Evolutionary conservation across 1,140 invertebrate genomes (phyloP).

Genomic region (Thaumetopoea pityocampa): DNA sequence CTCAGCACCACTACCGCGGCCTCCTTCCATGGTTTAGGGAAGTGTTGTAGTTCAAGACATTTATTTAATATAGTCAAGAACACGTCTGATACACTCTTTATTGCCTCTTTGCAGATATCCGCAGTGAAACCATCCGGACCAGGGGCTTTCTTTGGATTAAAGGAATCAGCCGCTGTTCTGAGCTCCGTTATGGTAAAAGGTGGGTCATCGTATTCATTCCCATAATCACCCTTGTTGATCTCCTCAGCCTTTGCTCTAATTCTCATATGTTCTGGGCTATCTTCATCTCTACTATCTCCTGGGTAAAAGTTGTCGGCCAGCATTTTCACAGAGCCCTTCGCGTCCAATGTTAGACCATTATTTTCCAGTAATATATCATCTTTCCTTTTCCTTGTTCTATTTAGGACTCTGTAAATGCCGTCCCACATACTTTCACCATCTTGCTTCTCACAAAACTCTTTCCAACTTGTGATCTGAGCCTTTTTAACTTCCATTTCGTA

Average conservation of each 20-base stretch:
- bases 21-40: too few species aligned
- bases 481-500: slow-evolving; percentile 7
- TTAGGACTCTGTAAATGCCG: slow-evolving; percentile 14
- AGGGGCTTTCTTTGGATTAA: too few species aligned
- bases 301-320: slow-evolving; percentile 12
- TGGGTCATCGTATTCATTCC: slow-evolving; percentile 10
- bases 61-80: too few species aligned
- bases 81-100: too few species aligned
- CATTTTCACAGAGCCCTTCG: background rate
- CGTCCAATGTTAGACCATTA: background rate
- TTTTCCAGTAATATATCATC: slow-evolving; percentile 6
- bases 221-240: background rate
- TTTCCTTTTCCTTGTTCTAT: background rate
- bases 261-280: slow-evolving; percentile 1
- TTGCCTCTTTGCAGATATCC: too few species aligned
- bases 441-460: slow-evolving; percentile 11
- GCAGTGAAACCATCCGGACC: too few species aligned
- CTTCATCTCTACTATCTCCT: background rate
- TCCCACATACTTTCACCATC: slow-evolving; percentile 14
- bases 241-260: slow-evolving; percentile 2
- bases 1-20: too few species aligned
- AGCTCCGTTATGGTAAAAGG: too few species aligned
- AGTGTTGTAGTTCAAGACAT: too few species aligned
- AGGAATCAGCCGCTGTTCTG: too few species aligned
- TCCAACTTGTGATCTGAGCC: slow-evolving; percentile 14